phyloP scores from a whole-genome alignment of 2,113 vertebrate species.

The Lophotis ruficrista region DNA sequence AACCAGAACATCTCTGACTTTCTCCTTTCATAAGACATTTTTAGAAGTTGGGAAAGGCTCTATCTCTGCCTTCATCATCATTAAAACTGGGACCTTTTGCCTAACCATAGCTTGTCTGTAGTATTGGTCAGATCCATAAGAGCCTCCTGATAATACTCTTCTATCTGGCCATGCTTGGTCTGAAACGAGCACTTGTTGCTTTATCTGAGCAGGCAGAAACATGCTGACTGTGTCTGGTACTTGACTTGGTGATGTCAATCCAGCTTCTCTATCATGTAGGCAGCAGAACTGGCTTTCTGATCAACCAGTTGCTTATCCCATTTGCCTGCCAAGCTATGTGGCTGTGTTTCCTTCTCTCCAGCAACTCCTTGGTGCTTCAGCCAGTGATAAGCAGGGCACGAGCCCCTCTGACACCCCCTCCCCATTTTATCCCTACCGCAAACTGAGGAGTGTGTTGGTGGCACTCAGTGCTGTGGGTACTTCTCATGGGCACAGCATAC shows the following conservation, averaged over 20 bases:
- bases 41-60: not conserved
- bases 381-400: rapidly evolving
- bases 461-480: not conserved
- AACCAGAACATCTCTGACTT: not conserved
- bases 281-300: not conserved
- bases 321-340: rapidly evolving
- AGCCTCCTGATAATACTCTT: not conserved
- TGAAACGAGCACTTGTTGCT: not conserved
- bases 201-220: not conserved
- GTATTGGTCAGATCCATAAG: not conserved
- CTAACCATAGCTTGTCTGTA: not conserved
- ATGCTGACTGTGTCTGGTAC: rapidly evolving
- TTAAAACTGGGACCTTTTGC: not conserved
- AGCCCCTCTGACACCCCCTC: not conserved
- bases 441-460: not conserved
- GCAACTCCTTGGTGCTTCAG: not conserved
- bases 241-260: not conserved
- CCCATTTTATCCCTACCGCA: not conserved
- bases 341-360: not conserved
- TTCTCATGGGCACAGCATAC: not conserved
- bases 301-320: not conserved
- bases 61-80: not conserved
- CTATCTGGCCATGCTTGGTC: not conserved
- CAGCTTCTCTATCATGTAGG: not conserved
- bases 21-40: not conserved